Evolutionary conservation across 1,140 invertebrate species (phyloP), one percentile per base, ranked within the genome.

Genomic region (Diorhabda elongata): DNA sequence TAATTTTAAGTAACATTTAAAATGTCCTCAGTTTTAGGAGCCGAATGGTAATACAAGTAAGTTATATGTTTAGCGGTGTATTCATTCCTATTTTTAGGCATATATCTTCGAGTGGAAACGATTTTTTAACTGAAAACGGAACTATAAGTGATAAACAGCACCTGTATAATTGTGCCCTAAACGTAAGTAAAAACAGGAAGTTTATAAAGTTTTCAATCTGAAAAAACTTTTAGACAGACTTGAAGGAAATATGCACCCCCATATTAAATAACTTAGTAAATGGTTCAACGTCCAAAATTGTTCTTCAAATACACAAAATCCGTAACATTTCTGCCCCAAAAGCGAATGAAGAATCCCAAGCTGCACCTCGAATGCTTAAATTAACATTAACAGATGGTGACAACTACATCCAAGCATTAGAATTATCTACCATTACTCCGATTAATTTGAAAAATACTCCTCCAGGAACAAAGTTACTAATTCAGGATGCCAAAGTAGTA

Each of bases 241-340:
- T 95, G 26, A 87, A 89, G 77, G 92, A 95, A 77, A 88, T 92
- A 70, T 88, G 89, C 3, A 89, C 86, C 60, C 82, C 85, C 52
- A 80, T 84, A 42, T 82, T 84, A 42, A 83, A 84, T 65, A 87
- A 88, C 66, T 83, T 87, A 69, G 78, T 81, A 42, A 87, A 87
- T 67, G 85, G 87, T 58, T 88, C 89, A 66, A 80, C 76, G 58
- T 78, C 77, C 60, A 74, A 90, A 66, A 85, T 94, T 68, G 88
- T 96, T 7, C 82, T 96, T 41, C 95, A 97, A 86, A 89, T 97
- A 74, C 90, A 92, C 80, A 93, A 95, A 80, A 85, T 95, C 58
- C 85, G 92, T 9, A 96, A 96, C 84, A 87, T 95, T 57, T 87
- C 92, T 52, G 93, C 93, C 26, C 94, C 95, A n/a, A 96, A 96